A percentile compares a stretch with the other conserved stretches of the same genome.
Conservation (phyloP, 2,113 vertebrate genomes). For the zebrafish (Danio rerio) region GRCz12tu NC_133183.1:49833501-49834000, state of each 20-base stretch:
- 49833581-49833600: neutral
- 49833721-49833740: conserved; percentile 11
- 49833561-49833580: neutral
- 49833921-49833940: neutral
- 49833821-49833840: neutral
- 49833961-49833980: conserved; percentile 24
- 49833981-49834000: neutral
- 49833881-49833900: neutral
- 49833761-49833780: neutral
- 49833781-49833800: neutral
- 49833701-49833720: neutral
- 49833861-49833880: neutral
- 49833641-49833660: conserved; percentile 21
- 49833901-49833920: neutral
- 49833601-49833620: neutral
- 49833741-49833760: conserved; percentile 2
- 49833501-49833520: conserved; percentile 3
- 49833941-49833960: neutral
- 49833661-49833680: neutral
- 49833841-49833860: neutral
- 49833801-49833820: neutral
- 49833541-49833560: conserved; percentile 10
- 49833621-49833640: neutral
- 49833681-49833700: neutral
- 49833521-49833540: neutral